Percentiles rank a stretch among this genome's conserved stretches.
These are phyloP conservation scores for Lophius americanus DNA, from an alignment of 2,797 vertebrate species.

Conservation along the genomic window DNA sequence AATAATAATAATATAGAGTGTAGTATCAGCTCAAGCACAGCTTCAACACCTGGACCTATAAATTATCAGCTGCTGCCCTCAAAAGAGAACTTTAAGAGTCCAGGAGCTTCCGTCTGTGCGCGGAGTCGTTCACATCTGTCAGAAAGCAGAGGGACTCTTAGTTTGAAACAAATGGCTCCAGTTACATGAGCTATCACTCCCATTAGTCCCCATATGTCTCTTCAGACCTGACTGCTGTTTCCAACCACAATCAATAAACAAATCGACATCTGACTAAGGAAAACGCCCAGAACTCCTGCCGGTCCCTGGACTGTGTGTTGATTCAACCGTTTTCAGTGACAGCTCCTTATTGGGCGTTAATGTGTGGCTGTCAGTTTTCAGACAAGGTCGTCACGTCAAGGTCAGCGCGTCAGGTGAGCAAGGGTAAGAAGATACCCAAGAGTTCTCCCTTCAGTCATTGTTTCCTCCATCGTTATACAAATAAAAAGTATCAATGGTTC, in stretches of 20 bases:
- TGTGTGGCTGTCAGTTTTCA: conserved; percentile 10
- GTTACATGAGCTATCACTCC: conserved; percentile 35
- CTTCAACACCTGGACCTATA: conserved; percentile 22
- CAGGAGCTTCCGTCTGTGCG: background rate
- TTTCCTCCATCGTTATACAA: no score
- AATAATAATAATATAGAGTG: background rate
- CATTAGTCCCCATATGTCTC: conserved; percentile 36
- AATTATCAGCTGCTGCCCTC: conserved; percentile 13
- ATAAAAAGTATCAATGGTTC: no score
- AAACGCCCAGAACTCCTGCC: conserved; percentile 1
- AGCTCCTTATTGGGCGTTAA: conserved; percentile 23
- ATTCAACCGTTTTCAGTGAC: background rate
- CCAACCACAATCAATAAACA: conserved; percentile 50
- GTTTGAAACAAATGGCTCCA: conserved; percentile 37
- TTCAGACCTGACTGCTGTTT: conserved; percentile 33
- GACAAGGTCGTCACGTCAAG: conserved; percentile 33
- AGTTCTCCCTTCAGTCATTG: no score
- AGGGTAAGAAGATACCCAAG: no score
- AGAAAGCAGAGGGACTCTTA: conserved; percentile 19
- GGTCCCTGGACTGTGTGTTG: background rate
- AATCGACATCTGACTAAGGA: conserved; percentile 20
- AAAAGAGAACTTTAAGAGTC: conserved; percentile 17
- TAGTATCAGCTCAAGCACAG: conserved; percentile 2
- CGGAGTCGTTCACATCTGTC: conserved; percentile 20
- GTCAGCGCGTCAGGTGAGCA: no score